phyloP scores from a whole-genome alignment of 2,888 invertebrate species.

The Sesia bembeciformis region DNA sequence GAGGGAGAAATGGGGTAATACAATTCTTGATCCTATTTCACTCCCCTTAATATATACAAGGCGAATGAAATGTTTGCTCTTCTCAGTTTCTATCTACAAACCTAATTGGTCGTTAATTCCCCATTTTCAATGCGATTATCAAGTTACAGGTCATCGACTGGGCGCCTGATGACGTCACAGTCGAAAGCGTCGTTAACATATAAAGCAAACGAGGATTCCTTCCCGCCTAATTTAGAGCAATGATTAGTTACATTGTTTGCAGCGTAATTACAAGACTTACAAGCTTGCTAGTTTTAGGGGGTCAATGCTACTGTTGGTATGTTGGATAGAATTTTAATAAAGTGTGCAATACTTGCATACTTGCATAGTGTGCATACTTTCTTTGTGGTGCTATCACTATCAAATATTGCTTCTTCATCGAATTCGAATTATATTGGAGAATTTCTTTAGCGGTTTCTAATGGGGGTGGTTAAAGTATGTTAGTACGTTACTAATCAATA shows the following conservation, averaged over 20 bases:
- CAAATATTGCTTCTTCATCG: too few species aligned
- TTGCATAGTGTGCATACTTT: too few species aligned
- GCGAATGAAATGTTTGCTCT: too few species aligned
- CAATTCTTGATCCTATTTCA: not conserved
- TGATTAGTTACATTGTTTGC: conserved; percentile 46
- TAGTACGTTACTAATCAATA: too few species aligned
- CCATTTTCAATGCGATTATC: conserved; percentile 8
- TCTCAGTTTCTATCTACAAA: not conserved
- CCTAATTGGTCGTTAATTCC: not conserved
- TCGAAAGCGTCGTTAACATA: conserved; percentile 32
- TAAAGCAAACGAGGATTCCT: conserved; percentile 34
- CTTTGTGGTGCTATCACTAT: too few species aligned
- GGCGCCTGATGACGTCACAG: conserved; percentile 24
- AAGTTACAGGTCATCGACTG: conserved; percentile 31
- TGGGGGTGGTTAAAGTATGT: too few species aligned
- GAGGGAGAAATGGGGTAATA: not conserved
- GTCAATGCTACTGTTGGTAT: too few species aligned
- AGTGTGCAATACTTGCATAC: too few species aligned
- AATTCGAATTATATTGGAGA: too few species aligned
- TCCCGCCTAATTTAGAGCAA: conserved; percentile 44
- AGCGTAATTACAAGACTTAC: conserved; percentile 24
- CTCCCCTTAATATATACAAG: not conserved
- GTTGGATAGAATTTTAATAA: too few species aligned
- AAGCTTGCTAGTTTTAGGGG: conserved; percentile 14
- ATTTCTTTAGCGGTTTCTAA: too few species aligned